Base-by-base conservation (phyloP, 2,113 vertebrate genomes). In the Aphelocoma coerulescens region DNA sequence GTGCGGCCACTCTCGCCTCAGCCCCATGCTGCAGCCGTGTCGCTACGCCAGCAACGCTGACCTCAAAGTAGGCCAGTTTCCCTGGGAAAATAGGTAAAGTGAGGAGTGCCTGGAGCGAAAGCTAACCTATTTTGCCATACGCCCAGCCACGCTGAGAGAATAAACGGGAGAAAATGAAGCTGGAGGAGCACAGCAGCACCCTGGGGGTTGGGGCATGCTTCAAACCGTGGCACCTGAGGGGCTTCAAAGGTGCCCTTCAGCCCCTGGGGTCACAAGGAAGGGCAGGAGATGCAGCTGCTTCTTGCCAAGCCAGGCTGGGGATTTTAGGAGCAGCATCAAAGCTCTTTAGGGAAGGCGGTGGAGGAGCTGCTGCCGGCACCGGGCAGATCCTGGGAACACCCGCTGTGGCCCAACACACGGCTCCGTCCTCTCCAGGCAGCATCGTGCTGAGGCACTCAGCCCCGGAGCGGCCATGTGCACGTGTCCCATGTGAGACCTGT, bases 51-150 rank as follows among this genome's bases (percentile, higher is more conserved):
- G 83, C 72, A 65, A 39, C 3, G 44, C 93, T 88, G 74, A 97
- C 93, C 97, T 94, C 96, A 96, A 98, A 98, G 93, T 97, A 98
- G 98, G 97, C 59, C 97, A 94, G 35, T 85, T 96, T 97, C 95
- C 88, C 91, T 85, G 95, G 96, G 97, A 97, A 97, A 94, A 93
- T 46, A 93, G 96, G 95, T 88, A 59, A 94, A 86, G 85, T 24
- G 85, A 33, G 28, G 71, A 94, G 79, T 0, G 95, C 97, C 97
- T 11, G 78, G 30, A 96, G 97, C 96, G 5, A 90, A 35, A 62
- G 21, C 39, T 96, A 94, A 96, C 97, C 97, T 95, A 97, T 89
- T 97, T 97, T 84, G 68, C 92, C 85, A 76, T 59, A 77, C 80
- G 43, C 93, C 33, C 75, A 83, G 85, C 39, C 48, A 76, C 0